Base-by-base conservation (phyloP, 2,113 vertebrate genomes). In the Polypterus bichir region DNA sequence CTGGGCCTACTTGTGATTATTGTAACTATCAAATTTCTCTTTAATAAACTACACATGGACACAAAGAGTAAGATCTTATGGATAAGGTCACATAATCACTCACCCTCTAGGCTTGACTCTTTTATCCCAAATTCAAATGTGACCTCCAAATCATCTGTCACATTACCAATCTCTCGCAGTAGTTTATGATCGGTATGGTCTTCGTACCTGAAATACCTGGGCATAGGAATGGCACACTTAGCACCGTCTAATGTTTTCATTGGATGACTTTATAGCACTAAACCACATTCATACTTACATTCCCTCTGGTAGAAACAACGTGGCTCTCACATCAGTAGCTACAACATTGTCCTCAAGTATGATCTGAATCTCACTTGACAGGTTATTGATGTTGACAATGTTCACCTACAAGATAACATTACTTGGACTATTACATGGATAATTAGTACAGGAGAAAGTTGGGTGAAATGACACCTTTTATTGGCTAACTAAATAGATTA, bases 61-160 rank as follows among this genome's bases (percentile, higher is more conserved):
- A 54, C 53, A 54, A 11, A 11, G 9, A 54, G 5, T 10, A 6
- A 54, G 53, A 54, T 54, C 27, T 27, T 27, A 27, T 27, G 27
- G 27, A 27, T 27, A 27, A 27, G 27, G 27, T 27, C 27, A 27
- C 27, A 27, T 27, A 27, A 46, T 27, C 44, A 67, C 74, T 70
- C 70, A 87, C 85, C 68, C 4, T 76, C 69, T 49, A 63, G 68
- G 10, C 67, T 76, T 46, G 79, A 74, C 44, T 76, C 73, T 71
- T 74, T 84, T 6, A 86, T 76, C 52, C 78, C 77, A 63, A 87
- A 88, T 74, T 87, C 78, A 57, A 82, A 69, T 2, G 85, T 85
- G 64, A 86, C 61, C 65, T 86, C 80, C 6, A 76, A 51, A 3
- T 74, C 81, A 0, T 63, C 75, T 7, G 79, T 85, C 44, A 83